Evolutionary conservation across 2,888 invertebrate species (phyloP).

Genomic region (Phasia obesa): DNA sequence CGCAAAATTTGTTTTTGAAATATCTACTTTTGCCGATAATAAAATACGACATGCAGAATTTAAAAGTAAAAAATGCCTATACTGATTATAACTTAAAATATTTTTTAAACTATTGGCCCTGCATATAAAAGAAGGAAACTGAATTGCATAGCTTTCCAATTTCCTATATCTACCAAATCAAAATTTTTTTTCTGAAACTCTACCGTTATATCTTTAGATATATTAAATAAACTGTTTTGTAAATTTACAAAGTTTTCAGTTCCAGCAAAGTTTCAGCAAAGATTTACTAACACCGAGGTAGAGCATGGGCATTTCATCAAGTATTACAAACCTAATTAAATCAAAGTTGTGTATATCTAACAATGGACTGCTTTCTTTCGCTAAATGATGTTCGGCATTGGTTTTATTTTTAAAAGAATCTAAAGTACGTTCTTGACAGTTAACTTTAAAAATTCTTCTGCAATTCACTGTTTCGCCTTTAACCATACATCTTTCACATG

Average conservation of each 20-base stretch:
- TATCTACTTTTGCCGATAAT: neutral
- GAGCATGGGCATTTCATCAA: too few relatives aligned
- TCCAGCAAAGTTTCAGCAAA: neutral
- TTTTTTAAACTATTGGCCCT: neutral
- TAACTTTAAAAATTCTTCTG: neutral
- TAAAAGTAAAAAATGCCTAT: constrained; percentile 10
- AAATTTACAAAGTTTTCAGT: neutral
- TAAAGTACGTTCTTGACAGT: neutral
- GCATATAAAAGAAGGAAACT: too few relatives aligned
- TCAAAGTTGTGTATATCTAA: neutral
- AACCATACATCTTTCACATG: neutral
- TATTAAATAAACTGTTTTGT: neutral
- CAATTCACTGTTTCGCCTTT: neutral
- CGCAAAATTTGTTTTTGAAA: neutral
- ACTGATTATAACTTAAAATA: neutral
- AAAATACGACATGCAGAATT: neutral
- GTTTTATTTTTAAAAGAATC: neutral
- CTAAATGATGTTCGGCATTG: neutral
- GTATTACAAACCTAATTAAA: neutral
- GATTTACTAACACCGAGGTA: neutral
- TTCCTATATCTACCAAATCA: neutral
- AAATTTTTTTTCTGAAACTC: neutral
- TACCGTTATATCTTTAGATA: too few relatives aligned
- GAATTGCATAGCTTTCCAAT: too few relatives aligned
- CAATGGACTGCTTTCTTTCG: constrained; percentile 5